A percentile compares a stretch with the other conserved stretches of the same genome.
Conservation (phyloP, 92 coral and sea anemone species). For the Montipora capitata region DNA sequence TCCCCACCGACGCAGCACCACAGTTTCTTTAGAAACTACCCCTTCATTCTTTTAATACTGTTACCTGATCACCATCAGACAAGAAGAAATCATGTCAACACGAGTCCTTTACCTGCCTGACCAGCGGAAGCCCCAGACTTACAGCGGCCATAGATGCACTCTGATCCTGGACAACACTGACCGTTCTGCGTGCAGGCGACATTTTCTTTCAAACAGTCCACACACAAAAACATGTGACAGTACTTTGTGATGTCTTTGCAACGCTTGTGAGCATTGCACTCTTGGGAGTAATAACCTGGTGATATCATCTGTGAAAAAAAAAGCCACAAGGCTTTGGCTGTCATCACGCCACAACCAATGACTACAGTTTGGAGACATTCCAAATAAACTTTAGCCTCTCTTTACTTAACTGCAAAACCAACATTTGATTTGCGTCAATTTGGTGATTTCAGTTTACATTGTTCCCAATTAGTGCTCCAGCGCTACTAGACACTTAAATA, state of each 20-base stretch:
- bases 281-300: constrained; percentile 99
- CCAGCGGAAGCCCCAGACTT: constrained; percentile 92
- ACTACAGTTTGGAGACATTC: too few relatives aligned
- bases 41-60: too few relatives aligned
- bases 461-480: too few relatives aligned
- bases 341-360: too few relatives aligned
- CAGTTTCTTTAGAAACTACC: too few relatives aligned
- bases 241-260: constrained; percentile 91
- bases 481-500: too few relatives aligned
- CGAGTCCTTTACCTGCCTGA: constrained; percentile 70
- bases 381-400: too few relatives aligned
- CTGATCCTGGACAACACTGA: constrained; percentile 98
- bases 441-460: too few relatives aligned
- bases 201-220: constrained; percentile 97
- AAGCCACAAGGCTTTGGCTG: background rate
- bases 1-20: too few relatives aligned
- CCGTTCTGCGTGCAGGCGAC: constrained; percentile 99
- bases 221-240: constrained; percentile 99
- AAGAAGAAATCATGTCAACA: background rate
- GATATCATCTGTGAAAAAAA: constrained; percentile 80
- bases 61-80: too few relatives aligned
- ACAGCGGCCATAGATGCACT: constrained; percentile 99
- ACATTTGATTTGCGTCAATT: too few relatives aligned
- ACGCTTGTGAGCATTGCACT: constrained; percentile 96
- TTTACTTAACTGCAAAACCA: too few relatives aligned